Conservation (phyloP, 2,888 invertebrate species). For the Diarsia brunnea region DNA sequence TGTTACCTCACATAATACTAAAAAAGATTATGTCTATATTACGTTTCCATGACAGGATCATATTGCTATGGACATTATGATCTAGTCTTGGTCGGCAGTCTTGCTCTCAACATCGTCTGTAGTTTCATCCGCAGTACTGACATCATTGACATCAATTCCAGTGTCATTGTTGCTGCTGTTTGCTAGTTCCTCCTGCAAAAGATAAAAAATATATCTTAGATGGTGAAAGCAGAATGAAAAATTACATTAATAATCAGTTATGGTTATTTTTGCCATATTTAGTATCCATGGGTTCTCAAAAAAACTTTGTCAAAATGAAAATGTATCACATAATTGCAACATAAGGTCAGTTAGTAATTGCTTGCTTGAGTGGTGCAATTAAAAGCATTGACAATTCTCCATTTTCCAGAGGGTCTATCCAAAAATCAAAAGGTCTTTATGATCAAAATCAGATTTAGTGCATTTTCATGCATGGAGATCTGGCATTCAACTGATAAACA, state of each 20-base stretch:
- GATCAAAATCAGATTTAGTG: too few species aligned
- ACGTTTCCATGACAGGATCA: conserved; percentile 11
- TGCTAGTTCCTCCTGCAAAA: conserved; percentile 91
- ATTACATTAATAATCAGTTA: background rate
- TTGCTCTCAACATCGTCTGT: conserved; percentile 66
- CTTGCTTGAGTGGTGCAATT: background rate
- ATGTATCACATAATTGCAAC: background rate
- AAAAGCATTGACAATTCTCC: too few species aligned
- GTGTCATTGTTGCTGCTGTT: conserved; percentile 90
- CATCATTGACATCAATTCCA: conserved; percentile 88
- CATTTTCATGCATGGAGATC: too few species aligned
- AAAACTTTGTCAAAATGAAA: background rate
- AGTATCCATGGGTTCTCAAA: too few species aligned
- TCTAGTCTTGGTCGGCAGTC: conserved; percentile 61
- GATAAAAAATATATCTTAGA: background rate
- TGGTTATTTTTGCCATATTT: too few species aligned
- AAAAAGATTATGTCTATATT: conserved; percentile 28
- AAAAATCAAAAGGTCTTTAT: too few species aligned
- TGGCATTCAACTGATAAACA: background rate
- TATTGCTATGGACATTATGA: conserved; percentile 12
- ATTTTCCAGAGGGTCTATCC: too few species aligned
- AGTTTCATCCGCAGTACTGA: conserved; percentile 85
- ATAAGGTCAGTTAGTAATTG: background rate
- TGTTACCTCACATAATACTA: conserved; percentile 47
- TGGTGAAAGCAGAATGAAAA: background rate